Percentiles rank a stretch among this genome's conserved stretches.
Evolutionary conservation across 2,797 vertebrate species (phyloP).

Genomic region (Streptopelia turtur): DNA sequence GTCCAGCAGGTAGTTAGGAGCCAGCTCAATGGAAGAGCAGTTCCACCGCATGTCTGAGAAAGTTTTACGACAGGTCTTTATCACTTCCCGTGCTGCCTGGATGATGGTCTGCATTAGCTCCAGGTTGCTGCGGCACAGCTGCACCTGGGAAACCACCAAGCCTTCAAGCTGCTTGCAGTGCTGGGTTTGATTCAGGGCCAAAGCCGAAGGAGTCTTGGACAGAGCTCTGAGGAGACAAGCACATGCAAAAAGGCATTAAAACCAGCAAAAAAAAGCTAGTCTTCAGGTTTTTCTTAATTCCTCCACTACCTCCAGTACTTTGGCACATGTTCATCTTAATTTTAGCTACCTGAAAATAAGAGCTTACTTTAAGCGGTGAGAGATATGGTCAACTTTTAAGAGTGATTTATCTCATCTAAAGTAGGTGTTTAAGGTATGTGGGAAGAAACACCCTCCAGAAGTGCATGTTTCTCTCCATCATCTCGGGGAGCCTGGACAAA

Average conservation of each 20-base stretch:
- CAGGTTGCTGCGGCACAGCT: slow-evolving; percentile 96
- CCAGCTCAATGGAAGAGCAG: slow-evolving; percentile 94
- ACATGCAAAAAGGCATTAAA: background rate
- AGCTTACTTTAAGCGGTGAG: background rate
- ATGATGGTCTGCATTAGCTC: slow-evolving; percentile 96
- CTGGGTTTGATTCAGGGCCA: slow-evolving; percentile 94
- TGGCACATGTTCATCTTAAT: background rate
- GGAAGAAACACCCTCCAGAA: background rate
- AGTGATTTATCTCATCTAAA: background rate
- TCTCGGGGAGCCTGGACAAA: background rate
- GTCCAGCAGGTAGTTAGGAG: slow-evolving; percentile 91
- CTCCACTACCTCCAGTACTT: background rate
- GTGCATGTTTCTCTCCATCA: background rate
- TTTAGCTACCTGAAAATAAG: background rate
- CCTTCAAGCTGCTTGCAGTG: slow-evolving; percentile 95
- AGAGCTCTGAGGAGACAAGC: slow-evolving; percentile 82
- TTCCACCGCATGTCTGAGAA: slow-evolving; percentile 98
- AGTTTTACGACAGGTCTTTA: slow-evolving; percentile 94
- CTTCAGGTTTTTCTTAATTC: background rate
- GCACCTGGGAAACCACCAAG: slow-evolving; percentile 93
- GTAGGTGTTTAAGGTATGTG: background rate
- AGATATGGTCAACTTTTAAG: background rate
- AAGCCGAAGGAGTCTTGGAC: slow-evolving; percentile 83
- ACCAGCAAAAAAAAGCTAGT: background rate
- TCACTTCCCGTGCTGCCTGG: slow-evolving; percentile 91